Percentiles rank a stretch among this genome's conserved stretches.
phyloP scores from a whole-genome alignment of 37 sponge, comb jelly and placozoan genomes.

The Chondrosia reniformis region DNA sequence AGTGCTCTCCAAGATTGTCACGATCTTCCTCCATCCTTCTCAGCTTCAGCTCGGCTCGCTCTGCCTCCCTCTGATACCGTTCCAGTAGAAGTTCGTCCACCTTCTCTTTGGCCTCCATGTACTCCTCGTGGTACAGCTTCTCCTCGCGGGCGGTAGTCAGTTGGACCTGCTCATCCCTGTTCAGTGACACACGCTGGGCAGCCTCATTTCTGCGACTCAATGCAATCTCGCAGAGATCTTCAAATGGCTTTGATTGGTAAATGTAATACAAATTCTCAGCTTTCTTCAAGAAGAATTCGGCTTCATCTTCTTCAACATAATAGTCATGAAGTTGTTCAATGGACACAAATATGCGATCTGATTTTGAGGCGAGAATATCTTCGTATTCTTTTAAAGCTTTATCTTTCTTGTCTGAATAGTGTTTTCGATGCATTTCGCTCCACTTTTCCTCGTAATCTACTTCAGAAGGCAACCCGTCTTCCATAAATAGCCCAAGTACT shows the following conservation, averaged over 20 bases:
- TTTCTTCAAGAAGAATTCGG: constrained; percentile 19
- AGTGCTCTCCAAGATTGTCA: constrained; percentile 1
- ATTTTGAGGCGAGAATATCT: constrained; percentile 1
- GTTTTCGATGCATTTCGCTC: constrained; percentile 38
- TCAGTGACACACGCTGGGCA: not conserved
- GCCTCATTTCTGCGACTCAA: constrained; percentile 28
- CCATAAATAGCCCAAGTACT: constrained; percentile 25
- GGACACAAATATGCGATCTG: not conserved
- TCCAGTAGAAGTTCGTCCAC: constrained; percentile 14
- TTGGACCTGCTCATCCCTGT: not conserved
- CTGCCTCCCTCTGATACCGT: constrained; percentile 18
- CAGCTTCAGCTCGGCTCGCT: constrained; percentile 30
- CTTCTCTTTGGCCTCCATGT: constrained; percentile 24
- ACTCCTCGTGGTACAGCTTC: constrained; percentile 24
- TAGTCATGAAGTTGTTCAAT: constrained; percentile 37
- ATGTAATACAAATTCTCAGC: constrained; percentile 14
- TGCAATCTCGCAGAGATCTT: constrained; percentile 40
- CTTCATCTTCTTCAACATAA: constrained; percentile 36
- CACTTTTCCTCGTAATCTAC: constrained; percentile 37
- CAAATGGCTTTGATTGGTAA: constrained; percentile 39
- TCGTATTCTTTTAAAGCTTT: constrained; percentile 11
- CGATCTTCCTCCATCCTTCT: constrained; percentile 26
- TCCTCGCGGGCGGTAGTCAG: constrained; percentile 31
- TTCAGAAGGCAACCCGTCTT: not conserved
- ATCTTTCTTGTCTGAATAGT: constrained; percentile 15